A percentile compares a stretch with the other conserved stretches of the same genome.
phyloP scores from a whole-genome alignment of 2,797 vertebrate genomes.

The Galago senegalensis region DNA sequence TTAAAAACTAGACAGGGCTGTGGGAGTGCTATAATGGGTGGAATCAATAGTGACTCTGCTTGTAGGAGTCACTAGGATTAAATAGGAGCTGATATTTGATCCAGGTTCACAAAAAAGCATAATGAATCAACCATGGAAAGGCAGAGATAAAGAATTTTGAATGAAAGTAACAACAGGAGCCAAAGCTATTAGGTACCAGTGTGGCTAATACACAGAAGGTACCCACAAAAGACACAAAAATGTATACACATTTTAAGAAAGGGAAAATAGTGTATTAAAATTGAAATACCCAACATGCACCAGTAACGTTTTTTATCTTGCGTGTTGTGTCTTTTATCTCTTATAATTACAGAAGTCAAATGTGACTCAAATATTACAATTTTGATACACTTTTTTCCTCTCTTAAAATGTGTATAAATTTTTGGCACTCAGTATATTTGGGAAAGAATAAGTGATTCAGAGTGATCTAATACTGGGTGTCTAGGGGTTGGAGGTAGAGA shows the following conservation, averaged over 20 bases:
- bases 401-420: too few species aligned
- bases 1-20: not conserved
- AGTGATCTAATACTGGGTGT: not conserved
- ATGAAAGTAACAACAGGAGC: not conserved
- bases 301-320: too few species aligned
- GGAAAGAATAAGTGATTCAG: not conserved
- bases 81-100: not conserved
- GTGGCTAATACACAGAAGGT: too few species aligned
- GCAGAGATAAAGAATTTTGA: not conserved
- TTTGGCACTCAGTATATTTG: too few species aligned
- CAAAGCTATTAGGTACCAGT: not conserved
- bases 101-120: not conserved
- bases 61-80: not conserved
- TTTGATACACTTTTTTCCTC: too few species aligned
- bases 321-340: too few species aligned
- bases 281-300: too few species aligned
- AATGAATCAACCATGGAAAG: not conserved
- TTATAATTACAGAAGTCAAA: too few species aligned
- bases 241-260: too few species aligned
- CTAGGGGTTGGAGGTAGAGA: not conserved
- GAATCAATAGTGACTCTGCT: not conserved
- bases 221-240: too few species aligned
- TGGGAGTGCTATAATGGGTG: not conserved
- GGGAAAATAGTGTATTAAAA: too few species aligned
- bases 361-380: too few species aligned